A percentile compares a stretch with the other conserved stretches of the same genome.
Conservation (phyloP, 2,888 invertebrate genomes). For the Hypolimnas misippus region DNA sequence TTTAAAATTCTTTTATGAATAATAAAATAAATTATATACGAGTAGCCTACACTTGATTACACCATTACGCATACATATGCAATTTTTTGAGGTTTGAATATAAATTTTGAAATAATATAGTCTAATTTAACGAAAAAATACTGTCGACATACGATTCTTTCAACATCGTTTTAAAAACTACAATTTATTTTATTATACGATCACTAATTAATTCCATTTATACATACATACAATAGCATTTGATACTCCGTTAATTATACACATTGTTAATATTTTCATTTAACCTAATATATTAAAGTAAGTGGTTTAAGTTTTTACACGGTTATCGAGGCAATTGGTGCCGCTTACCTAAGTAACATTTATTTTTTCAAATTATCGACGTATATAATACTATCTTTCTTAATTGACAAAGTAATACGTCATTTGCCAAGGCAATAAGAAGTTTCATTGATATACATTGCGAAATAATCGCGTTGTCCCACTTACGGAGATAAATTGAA, state of each 20-base stretch:
- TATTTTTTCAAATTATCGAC: background rate
- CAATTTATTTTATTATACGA: background rate
- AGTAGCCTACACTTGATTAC: background rate
- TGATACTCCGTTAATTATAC: no score
- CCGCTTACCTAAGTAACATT: background rate
- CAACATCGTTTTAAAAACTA: background rate
- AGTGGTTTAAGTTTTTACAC: background rate
- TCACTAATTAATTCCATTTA: background rate
- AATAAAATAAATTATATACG: background rate
- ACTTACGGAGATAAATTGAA: conserved; percentile 79
- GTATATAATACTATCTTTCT: background rate
- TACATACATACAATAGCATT: background rate
- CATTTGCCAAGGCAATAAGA: conserved; percentile 42
- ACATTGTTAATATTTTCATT: background rate
- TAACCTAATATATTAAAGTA: background rate
- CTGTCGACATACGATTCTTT: background rate
- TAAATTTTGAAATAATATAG: background rate
- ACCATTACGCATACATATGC: background rate
- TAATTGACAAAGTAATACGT: background rate
- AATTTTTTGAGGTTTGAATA: background rate
- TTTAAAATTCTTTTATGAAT: background rate
- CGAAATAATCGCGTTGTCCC: conserved; percentile 67
- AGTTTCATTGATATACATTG: conserved; percentile 69
- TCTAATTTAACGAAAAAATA: conserved; percentile 28
- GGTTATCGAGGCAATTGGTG: background rate